Percentiles rank a stretch among this genome's conserved stretches.
Conservation (phyloP, 2,888 invertebrate species). For the Metacarcinus magister region DNA sequence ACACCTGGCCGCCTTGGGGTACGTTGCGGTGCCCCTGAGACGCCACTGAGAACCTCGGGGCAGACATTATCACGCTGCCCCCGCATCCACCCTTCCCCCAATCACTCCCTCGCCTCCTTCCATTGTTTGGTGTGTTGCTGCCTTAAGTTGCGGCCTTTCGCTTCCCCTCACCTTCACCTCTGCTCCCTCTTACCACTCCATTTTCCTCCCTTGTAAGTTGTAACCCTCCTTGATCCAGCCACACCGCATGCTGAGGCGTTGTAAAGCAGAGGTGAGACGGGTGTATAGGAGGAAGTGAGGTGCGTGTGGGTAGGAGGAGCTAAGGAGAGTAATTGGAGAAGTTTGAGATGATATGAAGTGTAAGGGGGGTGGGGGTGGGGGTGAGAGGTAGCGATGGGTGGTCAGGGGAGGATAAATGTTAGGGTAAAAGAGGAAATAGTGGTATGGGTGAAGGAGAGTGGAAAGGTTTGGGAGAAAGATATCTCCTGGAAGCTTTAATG, state of each 20-base stretch:
- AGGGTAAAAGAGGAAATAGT: background rate
- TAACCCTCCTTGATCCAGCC: background rate
- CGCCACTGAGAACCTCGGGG: slow-evolving; percentile 51
- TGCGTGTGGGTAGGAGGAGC: background rate
- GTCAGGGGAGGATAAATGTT: background rate
- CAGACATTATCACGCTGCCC: slow-evolving; percentile 3
- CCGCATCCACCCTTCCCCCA: background rate
- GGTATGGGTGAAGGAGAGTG: background rate
- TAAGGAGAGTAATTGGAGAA: background rate
- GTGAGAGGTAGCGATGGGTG: background rate
- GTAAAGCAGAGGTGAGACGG: background rate
- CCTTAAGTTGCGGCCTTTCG: background rate
- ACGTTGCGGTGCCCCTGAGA: background rate
- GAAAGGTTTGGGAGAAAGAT: background rate
- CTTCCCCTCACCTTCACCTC: slow-evolving; percentile 4
- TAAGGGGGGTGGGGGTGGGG: background rate
- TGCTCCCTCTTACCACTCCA: background rate
- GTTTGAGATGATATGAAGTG: slow-evolving; percentile 29
- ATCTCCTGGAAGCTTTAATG: no score
- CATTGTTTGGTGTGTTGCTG: background rate
- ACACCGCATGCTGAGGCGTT: background rate
- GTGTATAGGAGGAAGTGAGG: background rate
- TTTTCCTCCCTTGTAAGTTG: slow-evolving; percentile 12
- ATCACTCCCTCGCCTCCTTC: background rate
- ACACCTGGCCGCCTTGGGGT: slow-evolving; percentile 59